Evolutionary conservation across 2,888 invertebrate species (phyloP).

Genomic region (Oasisia sp.): DNA sequence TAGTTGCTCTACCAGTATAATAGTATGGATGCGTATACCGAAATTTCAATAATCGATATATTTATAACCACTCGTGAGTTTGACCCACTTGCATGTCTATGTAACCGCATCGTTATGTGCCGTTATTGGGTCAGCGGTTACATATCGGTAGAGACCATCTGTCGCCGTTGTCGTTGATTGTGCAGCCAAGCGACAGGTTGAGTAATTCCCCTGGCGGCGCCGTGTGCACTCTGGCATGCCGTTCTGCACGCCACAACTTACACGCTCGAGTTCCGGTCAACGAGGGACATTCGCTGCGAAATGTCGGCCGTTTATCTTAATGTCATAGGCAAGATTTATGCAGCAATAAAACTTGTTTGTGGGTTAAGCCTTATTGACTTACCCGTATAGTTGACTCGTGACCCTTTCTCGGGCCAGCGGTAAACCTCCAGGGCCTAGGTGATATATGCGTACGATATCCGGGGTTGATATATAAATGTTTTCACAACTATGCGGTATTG

Average conservation of each 20-base stretch:
- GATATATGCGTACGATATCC: background rate
- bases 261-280: background rate
- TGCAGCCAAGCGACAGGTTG: background rate
- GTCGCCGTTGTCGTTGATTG: background rate
- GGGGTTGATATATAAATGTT: background rate
- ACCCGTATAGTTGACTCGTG: background rate
- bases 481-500: too few relatives aligned
- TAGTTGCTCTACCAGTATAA: too few relatives aligned
- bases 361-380: background rate
- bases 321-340: background rate
- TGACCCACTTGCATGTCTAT: background rate
- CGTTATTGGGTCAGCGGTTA: background rate
- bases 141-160: background rate
- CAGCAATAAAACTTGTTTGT: constrained; percentile 5
- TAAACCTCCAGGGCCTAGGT: background rate
- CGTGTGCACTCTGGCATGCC: background rate
- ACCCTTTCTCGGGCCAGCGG: background rate
- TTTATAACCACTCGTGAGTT: too few relatives aligned
- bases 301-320: constrained; percentile 4
- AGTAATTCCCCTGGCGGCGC: background rate
- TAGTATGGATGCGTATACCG: too few relatives aligned
- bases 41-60: too few relatives aligned
- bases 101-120: background rate
- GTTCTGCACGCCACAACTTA: background rate
- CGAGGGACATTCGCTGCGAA: background rate